Percentiles rank a stretch among this genome's conserved stretches.
These are phyloP conservation scores for Nymphalis c-album DNA, from an alignment of 2,888 invertebrate species.

Conservation along the genomic window DNA sequence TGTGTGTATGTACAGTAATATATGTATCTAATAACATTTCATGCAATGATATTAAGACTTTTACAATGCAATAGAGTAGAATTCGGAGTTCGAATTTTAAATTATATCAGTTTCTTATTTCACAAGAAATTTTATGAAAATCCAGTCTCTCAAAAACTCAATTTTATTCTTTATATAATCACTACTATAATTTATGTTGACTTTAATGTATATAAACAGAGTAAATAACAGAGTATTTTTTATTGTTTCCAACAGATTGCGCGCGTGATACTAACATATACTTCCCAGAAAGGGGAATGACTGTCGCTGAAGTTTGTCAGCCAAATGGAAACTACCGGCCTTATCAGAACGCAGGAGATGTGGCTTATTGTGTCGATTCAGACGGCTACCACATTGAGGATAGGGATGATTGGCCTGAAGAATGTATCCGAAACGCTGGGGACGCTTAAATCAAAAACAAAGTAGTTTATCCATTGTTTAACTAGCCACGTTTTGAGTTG, in stretches of 20 bases:
- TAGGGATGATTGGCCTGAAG: slow-evolving; percentile 32
- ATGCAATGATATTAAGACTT: background rate
- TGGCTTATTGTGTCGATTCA: slow-evolving; percentile 81
- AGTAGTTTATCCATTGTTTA: background rate
- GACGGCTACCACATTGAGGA: slow-evolving; percentile 76
- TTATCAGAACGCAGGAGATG: slow-evolving; percentile 76
- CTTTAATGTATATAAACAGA: too few relatives aligned
- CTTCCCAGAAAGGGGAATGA: slow-evolving; percentile 74
- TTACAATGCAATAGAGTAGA: background rate
- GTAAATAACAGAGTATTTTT: background rate
- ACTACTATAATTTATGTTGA: too few relatives aligned
- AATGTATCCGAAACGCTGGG: slow-evolving; percentile 16
- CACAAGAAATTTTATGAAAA: too few relatives aligned
- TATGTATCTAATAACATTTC: too few relatives aligned
- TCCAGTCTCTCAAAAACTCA: too few relatives aligned
- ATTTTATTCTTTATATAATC: too few relatives aligned
- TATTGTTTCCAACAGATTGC: slow-evolving; percentile 73
- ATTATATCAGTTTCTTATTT: too few relatives aligned
- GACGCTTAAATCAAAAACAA: background rate
- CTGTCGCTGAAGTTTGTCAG: slow-evolving; percentile 72
- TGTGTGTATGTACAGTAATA: too few relatives aligned
- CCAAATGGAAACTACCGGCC: slow-evolving; percentile 82
- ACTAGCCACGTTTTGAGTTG: background rate
- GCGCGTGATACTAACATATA: slow-evolving; percentile 80
- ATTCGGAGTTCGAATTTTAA: too few relatives aligned